phyloP scores from a whole-genome alignment of 2,888 invertebrate genomes.

The Drosophila pseudotalamancana region DNA sequence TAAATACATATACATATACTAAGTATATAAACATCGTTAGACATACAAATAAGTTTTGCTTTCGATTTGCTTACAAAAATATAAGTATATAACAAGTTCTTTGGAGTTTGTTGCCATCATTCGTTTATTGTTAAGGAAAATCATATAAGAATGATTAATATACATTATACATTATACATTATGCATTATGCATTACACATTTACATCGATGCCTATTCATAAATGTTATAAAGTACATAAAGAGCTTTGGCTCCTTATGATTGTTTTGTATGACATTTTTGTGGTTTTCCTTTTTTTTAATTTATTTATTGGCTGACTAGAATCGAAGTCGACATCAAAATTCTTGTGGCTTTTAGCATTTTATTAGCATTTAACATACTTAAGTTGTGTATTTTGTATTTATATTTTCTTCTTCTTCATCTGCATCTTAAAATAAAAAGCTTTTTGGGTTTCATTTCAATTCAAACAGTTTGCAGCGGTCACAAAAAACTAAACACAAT shows the following conservation, averaged over 20 bases:
- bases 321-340: constrained; percentile 31
- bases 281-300: constrained; percentile 5
- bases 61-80: constrained; percentile 66
- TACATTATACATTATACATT: constrained; percentile 56
- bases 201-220: constrained; percentile 43
- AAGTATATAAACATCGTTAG: constrained; percentile 48
- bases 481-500: constrained; percentile 43
- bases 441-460: constrained; percentile 25
- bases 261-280: constrained; percentile 19
- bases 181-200: too few species aligned
- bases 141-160: constrained; percentile 50
- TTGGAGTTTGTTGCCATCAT: constrained; percentile 57
- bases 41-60: constrained; percentile 53
- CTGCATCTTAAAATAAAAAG: constrained; percentile 28
- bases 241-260: constrained; percentile 44
- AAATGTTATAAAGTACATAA: constrained; percentile 44
- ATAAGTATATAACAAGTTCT: constrained; percentile 78
- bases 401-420: neutral
- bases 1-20: constrained; percentile 34
- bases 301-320: constrained; percentile 35
- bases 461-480: constrained; percentile 12
- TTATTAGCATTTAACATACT: constrained; percentile 6
- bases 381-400: constrained; percentile 4
- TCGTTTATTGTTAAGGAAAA: constrained; percentile 56
- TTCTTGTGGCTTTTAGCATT: constrained; percentile 32